Evolutionary conservation across 2,113 vertebrate genomes (phyloP).

Genomic region (Aythya baeri): DNA sequence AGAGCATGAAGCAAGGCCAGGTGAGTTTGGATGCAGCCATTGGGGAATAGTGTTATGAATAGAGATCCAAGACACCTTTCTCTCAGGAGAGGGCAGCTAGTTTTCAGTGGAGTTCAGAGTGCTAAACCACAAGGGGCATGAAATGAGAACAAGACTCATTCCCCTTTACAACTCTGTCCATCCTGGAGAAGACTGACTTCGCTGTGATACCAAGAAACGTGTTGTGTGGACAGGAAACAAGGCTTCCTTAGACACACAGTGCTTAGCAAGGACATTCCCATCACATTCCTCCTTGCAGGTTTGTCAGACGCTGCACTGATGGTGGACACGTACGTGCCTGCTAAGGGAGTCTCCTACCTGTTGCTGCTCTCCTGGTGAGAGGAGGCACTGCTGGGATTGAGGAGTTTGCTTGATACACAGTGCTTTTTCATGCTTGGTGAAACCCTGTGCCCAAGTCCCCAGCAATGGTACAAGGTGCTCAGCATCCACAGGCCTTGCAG

Average conservation of each 20-base stretch:
- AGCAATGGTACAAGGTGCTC: neutral
- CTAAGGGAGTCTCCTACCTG: neutral
- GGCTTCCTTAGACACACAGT: neutral
- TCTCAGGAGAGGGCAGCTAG: neutral
- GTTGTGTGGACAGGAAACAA: neutral
- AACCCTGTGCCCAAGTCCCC: neutral
- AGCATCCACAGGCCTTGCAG: neutral
- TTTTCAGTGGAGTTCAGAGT: neutral
- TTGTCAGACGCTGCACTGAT: neutral
- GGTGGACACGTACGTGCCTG: neutral
- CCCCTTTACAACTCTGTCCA: neutral
- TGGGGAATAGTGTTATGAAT: neutral
- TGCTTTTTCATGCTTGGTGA: neutral
- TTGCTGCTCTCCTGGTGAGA: neutral
- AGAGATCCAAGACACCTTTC: neutral
- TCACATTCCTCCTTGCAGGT: neutral
- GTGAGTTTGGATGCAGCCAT: neutral
- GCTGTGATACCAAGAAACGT: neutral
- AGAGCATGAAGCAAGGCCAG: neutral
- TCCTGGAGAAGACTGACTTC: neutral
- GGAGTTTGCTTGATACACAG: neutral
- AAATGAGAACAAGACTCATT: neutral
- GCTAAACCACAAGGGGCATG: neutral
- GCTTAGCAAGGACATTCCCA: neutral
- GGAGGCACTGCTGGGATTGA: neutral